Evolutionary conservation across 2,797 vertebrate genomes (phyloP).

Genomic region (Acestrorhynchus altus): DNA sequence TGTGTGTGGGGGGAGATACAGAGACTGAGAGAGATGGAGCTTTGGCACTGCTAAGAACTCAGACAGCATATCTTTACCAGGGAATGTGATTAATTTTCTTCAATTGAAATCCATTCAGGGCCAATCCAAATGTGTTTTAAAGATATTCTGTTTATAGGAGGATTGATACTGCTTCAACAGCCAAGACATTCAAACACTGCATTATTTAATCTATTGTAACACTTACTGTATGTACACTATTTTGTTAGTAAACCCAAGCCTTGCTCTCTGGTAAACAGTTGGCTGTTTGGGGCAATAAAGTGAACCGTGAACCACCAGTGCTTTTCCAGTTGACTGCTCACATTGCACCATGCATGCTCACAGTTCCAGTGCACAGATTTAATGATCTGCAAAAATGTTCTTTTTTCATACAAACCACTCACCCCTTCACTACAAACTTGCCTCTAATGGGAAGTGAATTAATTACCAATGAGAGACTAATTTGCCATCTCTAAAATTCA

Average conservation of each 20-base stretch:
- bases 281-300: neutral
- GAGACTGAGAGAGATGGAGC: neutral
- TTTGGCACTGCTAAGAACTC: neutral
- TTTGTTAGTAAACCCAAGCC: neutral
- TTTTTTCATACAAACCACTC: neutral
- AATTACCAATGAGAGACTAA: neutral
- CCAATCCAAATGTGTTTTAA: neutral
- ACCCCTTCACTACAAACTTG: neutral
- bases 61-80: neutral
- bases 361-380: neutral
- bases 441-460: neutral
- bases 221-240: neutral
- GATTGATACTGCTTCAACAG: neutral
- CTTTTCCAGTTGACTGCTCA: neutral
- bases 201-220: neutral
- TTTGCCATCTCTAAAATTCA: neutral
- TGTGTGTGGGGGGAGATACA: too few species aligned
- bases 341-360: neutral
- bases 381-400: neutral
- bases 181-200: neutral
- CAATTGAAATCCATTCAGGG: neutral
- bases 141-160: neutral
- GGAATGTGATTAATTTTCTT: conserved; percentile 5
- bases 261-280: neutral
- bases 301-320: neutral